phyloP scores from a whole-genome alignment of 2,888 invertebrate genomes.

The Eristalis arbustorum region DNA sequence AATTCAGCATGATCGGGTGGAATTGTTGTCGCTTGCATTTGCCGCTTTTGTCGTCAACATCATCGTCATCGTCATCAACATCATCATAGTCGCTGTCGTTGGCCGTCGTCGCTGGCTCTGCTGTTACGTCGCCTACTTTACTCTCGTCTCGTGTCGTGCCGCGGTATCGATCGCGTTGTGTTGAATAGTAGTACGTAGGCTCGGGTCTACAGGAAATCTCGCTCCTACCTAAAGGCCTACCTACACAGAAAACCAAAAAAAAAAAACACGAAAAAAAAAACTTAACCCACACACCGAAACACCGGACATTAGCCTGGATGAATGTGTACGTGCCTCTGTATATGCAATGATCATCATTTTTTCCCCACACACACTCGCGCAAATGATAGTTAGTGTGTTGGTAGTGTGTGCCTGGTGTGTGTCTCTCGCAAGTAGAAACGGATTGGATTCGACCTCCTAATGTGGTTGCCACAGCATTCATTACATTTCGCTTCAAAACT shows the following conservation, averaged over 20 bases:
- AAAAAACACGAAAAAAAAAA: not conserved
- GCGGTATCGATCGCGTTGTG: constrained; percentile 57
- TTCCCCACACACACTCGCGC: not conserved
- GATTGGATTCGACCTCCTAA: constrained; percentile 69
- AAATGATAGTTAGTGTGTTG: not conserved
- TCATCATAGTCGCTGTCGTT: constrained; percentile 5
- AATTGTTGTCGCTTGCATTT: constrained; percentile 32
- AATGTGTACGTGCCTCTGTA: constrained; percentile 3
- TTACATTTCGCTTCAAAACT: constrained; percentile 70
- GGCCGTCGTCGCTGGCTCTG: not conserved
- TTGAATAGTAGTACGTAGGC: constrained; percentile 14
- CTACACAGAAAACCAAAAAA: constrained; percentile 2
- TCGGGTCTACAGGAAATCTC: constrained; percentile 58
- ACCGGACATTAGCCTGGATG: not conserved
- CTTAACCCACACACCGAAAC: constrained; percentile 7
- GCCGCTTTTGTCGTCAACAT: constrained; percentile 17
- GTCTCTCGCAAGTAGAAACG: constrained; percentile 55
- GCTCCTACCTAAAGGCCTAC: constrained; percentile 53
- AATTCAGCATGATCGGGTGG: constrained; percentile 41
- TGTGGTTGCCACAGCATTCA: constrained; percentile 69
- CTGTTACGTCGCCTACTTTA: not conserved
- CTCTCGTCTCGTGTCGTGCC: not conserved
- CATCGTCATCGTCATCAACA: constrained; percentile 20
- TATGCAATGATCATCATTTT: constrained; percentile 29
- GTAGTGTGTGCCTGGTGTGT: constrained; percentile 10